phyloP scores from a whole-genome alignment of 2,797 vertebrate genomes.

The Dipus sagitta region DNA sequence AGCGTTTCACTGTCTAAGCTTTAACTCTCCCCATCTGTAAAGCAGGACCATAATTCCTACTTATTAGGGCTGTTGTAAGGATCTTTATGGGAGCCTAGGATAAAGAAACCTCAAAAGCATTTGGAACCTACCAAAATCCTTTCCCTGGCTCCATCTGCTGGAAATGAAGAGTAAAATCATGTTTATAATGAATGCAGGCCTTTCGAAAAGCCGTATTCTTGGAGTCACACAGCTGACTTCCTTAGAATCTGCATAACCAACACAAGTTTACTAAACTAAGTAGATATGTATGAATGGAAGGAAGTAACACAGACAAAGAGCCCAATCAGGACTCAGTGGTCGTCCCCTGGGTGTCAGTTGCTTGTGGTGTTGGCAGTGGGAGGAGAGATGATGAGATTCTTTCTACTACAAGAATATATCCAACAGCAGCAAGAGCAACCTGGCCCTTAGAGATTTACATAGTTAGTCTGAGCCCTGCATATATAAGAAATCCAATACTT shows the following conservation, averaged over 20 bases:
- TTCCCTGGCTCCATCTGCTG: slow-evolving; percentile 73
- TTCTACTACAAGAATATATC: not conserved
- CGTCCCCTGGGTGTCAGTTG: not conserved
- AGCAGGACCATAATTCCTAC: not conserved
- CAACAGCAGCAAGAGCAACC: not conserved
- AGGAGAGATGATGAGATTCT: not conserved
- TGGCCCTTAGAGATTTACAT: not conserved
- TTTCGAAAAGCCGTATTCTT: not conserved
- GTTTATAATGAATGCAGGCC: not conserved
- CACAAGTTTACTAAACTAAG: not conserved
- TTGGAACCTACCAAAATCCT: slow-evolving; percentile 34
- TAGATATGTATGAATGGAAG: not conserved
- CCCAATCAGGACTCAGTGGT: not conserved
- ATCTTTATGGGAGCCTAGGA: not conserved
- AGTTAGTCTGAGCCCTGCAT: not conserved
- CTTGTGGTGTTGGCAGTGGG: too few relatives aligned
- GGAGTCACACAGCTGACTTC: not conserved
- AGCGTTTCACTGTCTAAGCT: not conserved
- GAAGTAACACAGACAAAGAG: not conserved
- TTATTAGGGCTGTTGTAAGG: not conserved
- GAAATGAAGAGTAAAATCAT: slow-evolving; percentile 41
- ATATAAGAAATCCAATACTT: not conserved
- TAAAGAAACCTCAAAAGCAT: slow-evolving; percentile 13
- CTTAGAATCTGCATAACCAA: not conserved
- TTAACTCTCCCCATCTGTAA: not conserved